Conservation (phyloP, 2,888 invertebrate genomes). For the Nematopogon swammerdamellus region DNA sequence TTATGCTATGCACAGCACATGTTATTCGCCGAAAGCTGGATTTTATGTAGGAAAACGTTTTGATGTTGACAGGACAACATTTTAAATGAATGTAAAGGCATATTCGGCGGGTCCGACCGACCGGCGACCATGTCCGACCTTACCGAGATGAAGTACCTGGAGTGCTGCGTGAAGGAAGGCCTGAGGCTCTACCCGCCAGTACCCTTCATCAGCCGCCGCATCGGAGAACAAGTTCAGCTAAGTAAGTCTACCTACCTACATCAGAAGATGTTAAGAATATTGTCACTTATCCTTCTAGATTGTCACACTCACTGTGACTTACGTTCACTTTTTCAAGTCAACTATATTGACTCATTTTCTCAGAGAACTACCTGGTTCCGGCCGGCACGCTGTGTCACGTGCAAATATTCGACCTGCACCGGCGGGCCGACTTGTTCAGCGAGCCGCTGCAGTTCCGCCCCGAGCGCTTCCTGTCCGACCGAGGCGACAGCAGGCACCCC, state of each 20-base stretch:
- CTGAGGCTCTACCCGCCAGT: constrained; percentile 66
- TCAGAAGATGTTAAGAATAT: too few relatives aligned
- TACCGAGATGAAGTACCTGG: constrained; percentile 63
- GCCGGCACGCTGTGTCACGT: constrained; percentile 15
- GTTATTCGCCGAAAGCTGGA: too few relatives aligned
- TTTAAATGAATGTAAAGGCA: constrained; percentile 57
- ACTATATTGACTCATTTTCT: too few relatives aligned
- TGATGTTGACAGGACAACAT: constrained; percentile 52
- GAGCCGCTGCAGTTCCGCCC: constrained; percentile 43
- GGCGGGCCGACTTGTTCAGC: constrained; percentile 37
- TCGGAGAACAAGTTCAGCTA: constrained; percentile 17
- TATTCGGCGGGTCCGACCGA: constrained; percentile 60
- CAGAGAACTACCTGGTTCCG: constrained; percentile 10
- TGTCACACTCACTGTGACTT: too few relatives aligned
- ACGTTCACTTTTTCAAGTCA: too few relatives aligned
- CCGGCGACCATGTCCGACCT: constrained; percentile 59
- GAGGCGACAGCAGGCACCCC: constrained; percentile 38
- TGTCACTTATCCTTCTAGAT: too few relatives aligned
- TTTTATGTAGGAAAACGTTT: too few relatives aligned
- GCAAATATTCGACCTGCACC: constrained; percentile 28
- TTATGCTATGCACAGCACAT: too few relatives aligned
- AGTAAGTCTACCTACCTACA: constrained; percentile 6
- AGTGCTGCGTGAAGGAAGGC: constrained; percentile 68
- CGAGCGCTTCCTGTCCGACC: constrained; percentile 45
- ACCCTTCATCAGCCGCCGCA: constrained; percentile 57